phyloP scores from a whole-genome alignment of 2,888 invertebrate species.

The Callyntrura sp. region DNA sequence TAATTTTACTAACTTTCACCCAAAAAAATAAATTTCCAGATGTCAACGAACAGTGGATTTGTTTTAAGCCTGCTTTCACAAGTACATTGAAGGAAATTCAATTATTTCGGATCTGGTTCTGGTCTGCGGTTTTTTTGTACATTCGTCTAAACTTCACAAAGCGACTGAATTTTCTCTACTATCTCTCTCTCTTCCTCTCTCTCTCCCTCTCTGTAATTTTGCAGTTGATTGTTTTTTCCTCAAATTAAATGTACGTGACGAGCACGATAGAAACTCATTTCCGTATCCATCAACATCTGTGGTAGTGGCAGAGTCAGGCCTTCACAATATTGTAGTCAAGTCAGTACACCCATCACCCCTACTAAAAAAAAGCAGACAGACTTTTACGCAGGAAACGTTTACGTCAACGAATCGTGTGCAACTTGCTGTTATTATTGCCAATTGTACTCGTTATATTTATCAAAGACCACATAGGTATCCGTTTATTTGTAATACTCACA shows the following conservation, averaged over 20 bases:
- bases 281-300: slow-evolving; percentile 6
- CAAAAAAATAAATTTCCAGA: slow-evolving; percentile 17
- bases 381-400: neutral
- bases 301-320: too few species aligned
- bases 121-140: slow-evolving; percentile 13
- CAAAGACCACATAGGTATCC: too few species aligned
- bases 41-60: neutral
- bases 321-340: too few species aligned
- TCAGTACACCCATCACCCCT: neutral
- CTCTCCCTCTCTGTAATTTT: slow-evolving; percentile 46
- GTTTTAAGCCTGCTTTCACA: neutral
- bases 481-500: neutral
- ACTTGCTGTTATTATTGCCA: neutral
- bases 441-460: neutral
- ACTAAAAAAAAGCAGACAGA: too few species aligned
- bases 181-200: too few species aligned
- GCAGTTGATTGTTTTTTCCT: slow-evolving; percentile 17
- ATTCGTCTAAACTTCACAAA: neutral
- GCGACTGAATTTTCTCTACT: neutral
- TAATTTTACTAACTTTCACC: slow-evolving; percentile 36
- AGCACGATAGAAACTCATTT: slow-evolving; percentile 14
- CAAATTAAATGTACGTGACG: slow-evolving; percentile 43
- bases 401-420: neutral
- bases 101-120: slow-evolving; percentile 22
- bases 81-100: slow-evolving; percentile 36